These are phyloP conservation scores for Lutjanus campechanus DNA, from an alignment of 2,797 vertebrate genomes.

Conservation along the genomic window DNA sequence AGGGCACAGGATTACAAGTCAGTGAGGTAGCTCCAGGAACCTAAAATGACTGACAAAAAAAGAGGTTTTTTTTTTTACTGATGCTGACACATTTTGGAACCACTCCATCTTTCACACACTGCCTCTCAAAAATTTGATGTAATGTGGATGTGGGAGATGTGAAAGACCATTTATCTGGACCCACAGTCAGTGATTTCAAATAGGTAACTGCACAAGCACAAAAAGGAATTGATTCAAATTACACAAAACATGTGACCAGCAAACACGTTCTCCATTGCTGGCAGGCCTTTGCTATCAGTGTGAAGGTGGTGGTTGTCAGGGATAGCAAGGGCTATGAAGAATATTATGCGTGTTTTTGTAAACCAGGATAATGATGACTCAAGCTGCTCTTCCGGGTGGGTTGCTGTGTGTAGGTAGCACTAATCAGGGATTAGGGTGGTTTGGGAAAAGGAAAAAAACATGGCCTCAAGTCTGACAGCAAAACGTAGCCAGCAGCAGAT, in stretches of 20 bases:
- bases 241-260: background rate
- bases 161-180: slow-evolving; percentile 21
- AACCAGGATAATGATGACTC: slow-evolving; percentile 71
- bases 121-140: slow-evolving; percentile 19
- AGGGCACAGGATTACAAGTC: slow-evolving; percentile 43
- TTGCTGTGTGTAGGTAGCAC: slow-evolving; percentile 58
- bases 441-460: slow-evolving; percentile 33
- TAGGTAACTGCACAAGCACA: slow-evolving; percentile 4
- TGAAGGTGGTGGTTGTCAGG: slow-evolving; percentile 38
- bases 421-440: slow-evolving; percentile 75
- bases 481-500: slow-evolving; percentile 43
- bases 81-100: slow-evolving; percentile 22
- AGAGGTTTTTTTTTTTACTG: slow-evolving; percentile 37
- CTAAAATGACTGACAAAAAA: slow-evolving; percentile 36
- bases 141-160: background rate
- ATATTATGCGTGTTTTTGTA: slow-evolving; percentile 53
- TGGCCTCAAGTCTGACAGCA: slow-evolving; percentile 43
- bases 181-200: background rate
- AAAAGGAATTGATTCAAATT: slow-evolving; percentile 26
- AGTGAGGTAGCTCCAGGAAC: slow-evolving; percentile 19
- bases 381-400: slow-evolving; percentile 61
- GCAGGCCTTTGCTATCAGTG: slow-evolving; percentile 21
- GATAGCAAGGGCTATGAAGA: slow-evolving; percentile 27
- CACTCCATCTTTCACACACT: slow-evolving; percentile 19
- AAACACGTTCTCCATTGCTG: slow-evolving; percentile 11